Evolutionary conservation across 1,140 invertebrate species (phyloP).

Genomic region (Lasioglossum albipes): DNA sequence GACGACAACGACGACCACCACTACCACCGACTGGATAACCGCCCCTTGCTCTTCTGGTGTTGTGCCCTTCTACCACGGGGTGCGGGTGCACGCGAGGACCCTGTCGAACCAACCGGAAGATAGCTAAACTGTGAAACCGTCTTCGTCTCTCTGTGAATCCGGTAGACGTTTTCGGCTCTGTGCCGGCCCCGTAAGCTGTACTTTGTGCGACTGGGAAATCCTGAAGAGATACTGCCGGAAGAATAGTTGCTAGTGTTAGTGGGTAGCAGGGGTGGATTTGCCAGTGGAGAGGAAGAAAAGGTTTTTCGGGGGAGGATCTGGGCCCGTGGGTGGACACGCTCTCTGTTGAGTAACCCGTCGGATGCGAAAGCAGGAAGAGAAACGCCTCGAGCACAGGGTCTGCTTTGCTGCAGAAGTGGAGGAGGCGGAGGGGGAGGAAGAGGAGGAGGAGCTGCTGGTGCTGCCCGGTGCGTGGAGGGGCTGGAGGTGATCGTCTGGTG

Average conservation of each 20-base stretch:
- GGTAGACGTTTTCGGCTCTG: too few species aligned
- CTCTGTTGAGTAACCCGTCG: conserved; percentile 10
- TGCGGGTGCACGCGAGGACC: neutral
- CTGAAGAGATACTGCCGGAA: too few species aligned
- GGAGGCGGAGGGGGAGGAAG: conserved; percentile 36
- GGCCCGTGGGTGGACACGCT: neutral
- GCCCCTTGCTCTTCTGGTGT: neutral
- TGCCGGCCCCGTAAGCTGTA: too few species aligned
- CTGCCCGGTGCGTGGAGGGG: conserved; percentile 50
- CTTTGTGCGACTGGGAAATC: too few species aligned
- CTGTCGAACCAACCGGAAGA: too few species aligned
- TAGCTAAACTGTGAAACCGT: too few species aligned
- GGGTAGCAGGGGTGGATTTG: neutral
- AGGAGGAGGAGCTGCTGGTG: conserved; percentile 53
- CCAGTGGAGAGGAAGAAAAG: neutral
- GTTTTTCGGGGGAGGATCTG: neutral
- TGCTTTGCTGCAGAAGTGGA: conserved; percentile 34
- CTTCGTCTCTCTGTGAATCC: too few species aligned
- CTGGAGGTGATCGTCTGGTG: conserved; percentile 64
- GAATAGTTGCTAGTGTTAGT: too few species aligned
- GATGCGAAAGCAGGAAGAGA: conserved; percentile 33
- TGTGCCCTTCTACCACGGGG: neutral
- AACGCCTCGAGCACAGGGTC: conserved; percentile 20
- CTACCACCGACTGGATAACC: too few species aligned
- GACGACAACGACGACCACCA: neutral